Conservation (phyloP, 2,797 vertebrate genomes). For the Gymnoscopelus braueri region DNA sequence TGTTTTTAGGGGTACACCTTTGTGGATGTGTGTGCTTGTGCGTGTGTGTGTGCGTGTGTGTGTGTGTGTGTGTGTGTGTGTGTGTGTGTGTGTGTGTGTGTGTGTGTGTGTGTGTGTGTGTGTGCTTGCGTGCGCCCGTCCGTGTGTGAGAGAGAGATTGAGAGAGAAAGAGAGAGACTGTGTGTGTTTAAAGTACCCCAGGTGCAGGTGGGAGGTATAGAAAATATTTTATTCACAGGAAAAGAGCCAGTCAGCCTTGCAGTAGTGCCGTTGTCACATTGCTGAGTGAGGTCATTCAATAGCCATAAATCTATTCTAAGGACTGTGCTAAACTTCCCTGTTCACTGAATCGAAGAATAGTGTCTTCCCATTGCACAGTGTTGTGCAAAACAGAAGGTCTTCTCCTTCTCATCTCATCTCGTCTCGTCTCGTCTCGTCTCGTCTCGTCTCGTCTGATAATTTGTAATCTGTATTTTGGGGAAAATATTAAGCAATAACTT, state of each 20-base stretch:
- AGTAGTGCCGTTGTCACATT: background rate
- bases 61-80: slow-evolving; percentile 5
- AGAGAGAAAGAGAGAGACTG: background rate
- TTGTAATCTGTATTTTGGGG: too few relatives aligned
- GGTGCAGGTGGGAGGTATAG: slow-evolving; percentile 39
- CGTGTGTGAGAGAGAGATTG: slow-evolving; percentile 7
- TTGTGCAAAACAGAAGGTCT: background rate
- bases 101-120: slow-evolving; percentile 6
- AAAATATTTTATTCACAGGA: slow-evolving; percentile 5
- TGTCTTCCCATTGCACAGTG: background rate
- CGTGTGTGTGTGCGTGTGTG: slow-evolving; percentile 1
- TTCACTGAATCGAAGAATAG: background rate
- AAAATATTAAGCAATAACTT: too few relatives aligned
- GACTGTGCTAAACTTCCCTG: background rate
- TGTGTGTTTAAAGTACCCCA: slow-evolving; percentile 8
- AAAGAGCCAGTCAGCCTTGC: slow-evolving; percentile 19
- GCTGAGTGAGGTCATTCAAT: background rate
- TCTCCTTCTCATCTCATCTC: too few relatives aligned
- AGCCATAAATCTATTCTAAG: background rate
- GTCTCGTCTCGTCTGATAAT: too few relatives aligned
- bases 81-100: slow-evolving; percentile 13
- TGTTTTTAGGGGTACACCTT: slow-evolving; percentile 56
- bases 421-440: too few relatives aligned
- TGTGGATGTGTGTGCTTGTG: slow-evolving; percentile 1
- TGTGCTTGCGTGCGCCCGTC: slow-evolving; percentile 1